Evolutionary conservation across 2,797 vertebrate genomes (phyloP).

Genomic region (Gouania willdenowi): DNA sequence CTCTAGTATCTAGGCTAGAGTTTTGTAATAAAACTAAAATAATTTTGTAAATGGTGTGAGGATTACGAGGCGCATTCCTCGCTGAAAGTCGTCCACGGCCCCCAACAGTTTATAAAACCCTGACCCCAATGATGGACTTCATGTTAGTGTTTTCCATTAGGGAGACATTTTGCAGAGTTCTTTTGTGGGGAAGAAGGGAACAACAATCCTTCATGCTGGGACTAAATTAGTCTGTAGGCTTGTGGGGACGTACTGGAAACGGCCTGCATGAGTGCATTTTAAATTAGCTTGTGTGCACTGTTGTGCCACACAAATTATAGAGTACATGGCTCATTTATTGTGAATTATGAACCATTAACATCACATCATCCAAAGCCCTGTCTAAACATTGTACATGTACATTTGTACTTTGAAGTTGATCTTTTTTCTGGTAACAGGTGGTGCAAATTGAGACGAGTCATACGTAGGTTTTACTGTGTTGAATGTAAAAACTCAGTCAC

Average conservation of each 20-base stretch:
- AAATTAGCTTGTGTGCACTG: conserved; percentile 48
- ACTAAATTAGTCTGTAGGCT: conserved; percentile 37
- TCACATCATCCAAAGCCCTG: conserved; percentile 24
- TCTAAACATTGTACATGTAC: conserved; percentile 20
- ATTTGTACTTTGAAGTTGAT: background rate
- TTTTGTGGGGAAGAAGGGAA: conserved; percentile 36
- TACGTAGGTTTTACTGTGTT: too few relatives aligned
- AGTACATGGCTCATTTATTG: conserved; percentile 44
- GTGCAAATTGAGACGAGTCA: conserved; percentile 3
- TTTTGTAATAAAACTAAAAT: too few relatives aligned
- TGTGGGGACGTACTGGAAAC: conserved; percentile 49
- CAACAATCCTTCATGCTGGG: conserved; percentile 37
- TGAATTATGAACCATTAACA: conserved; percentile 42
- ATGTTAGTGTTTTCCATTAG: conserved; percentile 47
- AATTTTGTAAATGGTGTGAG: too few relatives aligned
- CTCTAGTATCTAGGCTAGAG: too few relatives aligned
- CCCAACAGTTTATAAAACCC: too few relatives aligned
- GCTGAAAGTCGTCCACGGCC: too few relatives aligned
- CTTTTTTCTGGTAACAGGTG: conserved; percentile 9
- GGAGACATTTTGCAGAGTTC: conserved; percentile 34
- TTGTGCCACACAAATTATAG: conserved; percentile 37
- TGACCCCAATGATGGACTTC: conserved; percentile 39
- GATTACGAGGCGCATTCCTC: too few relatives aligned
- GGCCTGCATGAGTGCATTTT: conserved; percentile 50
- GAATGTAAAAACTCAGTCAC: background rate